Conservation (phyloP, 2,113 vertebrate genomes). For the Pelecanus crispus region DNA sequence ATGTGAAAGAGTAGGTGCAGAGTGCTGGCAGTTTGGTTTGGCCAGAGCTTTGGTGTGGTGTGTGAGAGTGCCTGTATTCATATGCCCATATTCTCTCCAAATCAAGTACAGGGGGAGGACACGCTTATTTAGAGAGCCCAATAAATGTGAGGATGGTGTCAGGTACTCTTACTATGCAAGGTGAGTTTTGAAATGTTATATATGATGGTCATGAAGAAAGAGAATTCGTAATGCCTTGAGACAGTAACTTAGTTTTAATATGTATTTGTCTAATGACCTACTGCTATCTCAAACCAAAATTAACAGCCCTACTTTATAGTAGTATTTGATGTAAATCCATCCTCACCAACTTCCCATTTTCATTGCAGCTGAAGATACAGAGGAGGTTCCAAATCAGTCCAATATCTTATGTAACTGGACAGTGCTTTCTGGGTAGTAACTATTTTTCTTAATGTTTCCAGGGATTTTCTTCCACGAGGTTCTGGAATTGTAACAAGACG, state of each 20-base stretch:
- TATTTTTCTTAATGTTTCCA: conserved; percentile 13
- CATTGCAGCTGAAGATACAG: neutral
- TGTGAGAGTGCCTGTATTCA: neutral
- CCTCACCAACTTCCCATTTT: neutral
- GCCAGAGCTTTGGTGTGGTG: neutral
- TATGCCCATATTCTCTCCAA: neutral
- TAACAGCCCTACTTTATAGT: neutral
- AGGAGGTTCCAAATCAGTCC: neutral
- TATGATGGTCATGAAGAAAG: neutral
- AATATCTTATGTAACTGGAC: neutral
- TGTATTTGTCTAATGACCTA: neutral
- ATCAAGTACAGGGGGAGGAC: too few relatives aligned
- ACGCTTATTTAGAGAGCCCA: neutral
- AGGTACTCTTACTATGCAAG: neutral
- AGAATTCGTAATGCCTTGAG: neutral
- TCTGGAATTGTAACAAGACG: conserved; percentile 78
- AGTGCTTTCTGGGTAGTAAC: neutral
- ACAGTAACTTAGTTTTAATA: neutral
- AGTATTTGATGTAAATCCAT: neutral
- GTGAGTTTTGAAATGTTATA: neutral
- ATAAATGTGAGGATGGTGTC: neutral
- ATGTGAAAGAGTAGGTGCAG: neutral
- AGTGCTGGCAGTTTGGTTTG: neutral
- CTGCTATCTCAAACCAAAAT: neutral
- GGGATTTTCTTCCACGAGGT: conserved; percentile 80